Evolutionary conservation across 1,140 invertebrate genomes (phyloP), one percentile per base, ranked within the genome.

Genomic region (Bombus waltoni): DNA sequence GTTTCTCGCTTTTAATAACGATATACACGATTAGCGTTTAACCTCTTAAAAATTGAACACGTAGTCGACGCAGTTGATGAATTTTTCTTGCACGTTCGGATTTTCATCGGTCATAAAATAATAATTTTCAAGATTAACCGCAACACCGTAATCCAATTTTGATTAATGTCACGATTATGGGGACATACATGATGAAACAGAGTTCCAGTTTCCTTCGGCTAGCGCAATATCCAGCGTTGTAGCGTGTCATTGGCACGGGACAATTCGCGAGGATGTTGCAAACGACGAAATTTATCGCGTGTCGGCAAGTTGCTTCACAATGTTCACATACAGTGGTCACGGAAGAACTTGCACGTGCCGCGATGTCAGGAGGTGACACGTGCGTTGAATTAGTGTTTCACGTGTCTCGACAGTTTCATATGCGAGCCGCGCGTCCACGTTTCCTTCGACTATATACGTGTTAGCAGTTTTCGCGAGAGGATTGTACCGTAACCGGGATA

Each of bases 261-360:
- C 28, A 40, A 59, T 66, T 42, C 38, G 28, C 38, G 38, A 35
- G 42, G 5, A 35, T 9, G 59, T 32, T 42, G 66, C 66, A 74
- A 76, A 40, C 76, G 42, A 65, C 53, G 32, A 76, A 79, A 89
- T 89, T 89, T 89, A 88, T 90, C 53, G 70, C 53, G 53, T 74
- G 76, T 75, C 85, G 38, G 75, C 73, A 85, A 84, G 77, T 80
- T 89, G 62, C 72, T 89, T 87, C 83, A 87, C 79, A n/a, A 28
- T 53, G 47, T 53, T 53, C 47, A 53, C 47, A 83, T 83, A 76
- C 85, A 57, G 38, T 76, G 82, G 68, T 65, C 66, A 42, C 59
- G 70, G 77, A 81, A 89, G 81, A 87, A 87, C n/a, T 89, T 71
- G 72, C 88, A 83, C 88, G 88, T 84, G 89, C 72, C 65, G 62